A percentile compares a stretch with the other conserved stretches of the same genome.
phyloP scores from a whole-genome alignment of 2,797 vertebrate genomes.

The Peromyscus melanophrys region DNA sequence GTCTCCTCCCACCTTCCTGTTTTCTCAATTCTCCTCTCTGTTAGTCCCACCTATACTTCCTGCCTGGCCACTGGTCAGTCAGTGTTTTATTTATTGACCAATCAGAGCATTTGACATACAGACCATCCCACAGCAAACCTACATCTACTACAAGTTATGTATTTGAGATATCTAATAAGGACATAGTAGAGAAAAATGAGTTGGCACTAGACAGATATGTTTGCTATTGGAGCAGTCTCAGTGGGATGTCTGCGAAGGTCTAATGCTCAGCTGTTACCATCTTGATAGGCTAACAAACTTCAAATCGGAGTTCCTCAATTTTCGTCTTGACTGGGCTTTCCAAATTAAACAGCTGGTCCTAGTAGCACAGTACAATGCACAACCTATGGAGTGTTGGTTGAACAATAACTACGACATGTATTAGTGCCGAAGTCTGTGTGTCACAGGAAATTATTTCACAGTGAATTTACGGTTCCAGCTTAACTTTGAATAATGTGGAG shows the following conservation, averaged over 20 bases:
- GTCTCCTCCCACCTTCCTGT: too few species aligned
- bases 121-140: not conserved
- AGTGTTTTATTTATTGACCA: too few species aligned
- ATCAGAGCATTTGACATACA: too few species aligned
- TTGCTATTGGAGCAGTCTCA: not conserved
- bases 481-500: not conserved
- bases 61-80: too few species aligned
- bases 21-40: too few species aligned
- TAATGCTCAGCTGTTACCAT: not conserved
- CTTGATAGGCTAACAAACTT: not conserved
- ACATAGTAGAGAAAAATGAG: too few species aligned
- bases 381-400: too few species aligned
- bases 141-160: not conserved
- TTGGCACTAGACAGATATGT: accelerated
- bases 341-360: not conserved
- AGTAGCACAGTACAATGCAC: not conserved
- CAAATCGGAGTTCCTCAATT: accelerated
- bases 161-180: not conserved
- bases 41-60: too few species aligned
- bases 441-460: not conserved
- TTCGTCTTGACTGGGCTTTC: not conserved
- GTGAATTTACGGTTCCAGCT: not conserved
- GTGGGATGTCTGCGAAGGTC: accelerated
- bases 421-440: not conserved
- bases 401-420: not conserved